Base-by-base conservation (phyloP, 2,797 vertebrate genomes). In the Pseudochirops corinnae region DNA sequence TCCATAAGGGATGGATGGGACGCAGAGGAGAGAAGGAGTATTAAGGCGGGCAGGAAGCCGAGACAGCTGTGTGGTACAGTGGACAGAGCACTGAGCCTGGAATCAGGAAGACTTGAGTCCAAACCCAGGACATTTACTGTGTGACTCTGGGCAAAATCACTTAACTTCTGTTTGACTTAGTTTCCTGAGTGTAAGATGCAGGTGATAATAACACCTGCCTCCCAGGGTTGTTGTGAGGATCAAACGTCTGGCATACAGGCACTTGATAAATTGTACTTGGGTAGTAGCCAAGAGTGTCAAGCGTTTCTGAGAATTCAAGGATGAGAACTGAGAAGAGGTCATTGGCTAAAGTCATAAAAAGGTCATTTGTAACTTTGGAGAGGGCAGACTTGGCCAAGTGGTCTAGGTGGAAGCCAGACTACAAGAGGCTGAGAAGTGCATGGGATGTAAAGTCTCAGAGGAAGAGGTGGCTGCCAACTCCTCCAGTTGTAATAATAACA, bases 231-330 rank as follows among this genome's bases (percentile, higher is more conserved):
- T 55, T 28, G 52, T 52, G 91, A 95, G 91, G 33, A 91, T 74
- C 58, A 90, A 94, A 52, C 50, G 56, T 90, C 95, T 92, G 46
- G 93, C 31, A 95, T 5, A 90, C 6, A 67, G 16, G 16, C 46
- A 50, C 92, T 55, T 11, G 31, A 67, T 67, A 67, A 29, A 14
- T 52, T 52, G 74, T 24, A 52, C 24, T 92, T 90, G 55, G n/a
- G 55, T 91, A 55, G 90, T 56, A 14, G 13, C 93, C 92, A 94
- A 55, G 12, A 24, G 90, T 62, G 91, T 96, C 33, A 74, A 74
- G 14, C 39, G 33, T 74, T 74, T 74, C 62, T n/a, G 62, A 74
- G 62, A 74, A 74, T 39, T 74, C n/a, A 39, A 74, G 62, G n/a
- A 74, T 74, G 5, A 39, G 62, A 74, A 74, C 62, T n/a, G 16